phyloP scores from a whole-genome alignment of 1,140 invertebrate genomes.

The Cataglyphis hispanica region DNA sequence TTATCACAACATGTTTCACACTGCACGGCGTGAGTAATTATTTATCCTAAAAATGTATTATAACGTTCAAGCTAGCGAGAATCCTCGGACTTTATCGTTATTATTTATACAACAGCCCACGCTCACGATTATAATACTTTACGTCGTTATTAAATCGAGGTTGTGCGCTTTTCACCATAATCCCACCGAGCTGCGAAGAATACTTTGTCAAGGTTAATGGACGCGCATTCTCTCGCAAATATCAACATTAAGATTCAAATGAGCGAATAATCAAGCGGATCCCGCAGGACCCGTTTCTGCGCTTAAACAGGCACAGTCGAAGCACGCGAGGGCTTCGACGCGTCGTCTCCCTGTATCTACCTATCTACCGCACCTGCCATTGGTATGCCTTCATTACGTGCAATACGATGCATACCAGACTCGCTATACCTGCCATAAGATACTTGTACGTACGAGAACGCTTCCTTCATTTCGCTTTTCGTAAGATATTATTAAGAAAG shows the following conservation, averaged over 20 bases:
- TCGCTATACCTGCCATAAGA: slow-evolving; percentile 6
- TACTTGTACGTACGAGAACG: neutral
- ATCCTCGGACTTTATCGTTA: slow-evolving; percentile 8
- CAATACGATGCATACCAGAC: neutral
- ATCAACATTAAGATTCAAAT: slow-evolving; percentile 62
- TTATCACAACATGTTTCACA: neutral
- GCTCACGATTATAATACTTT: slow-evolving; percentile 37
- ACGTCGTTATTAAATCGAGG: slow-evolving; percentile 26
- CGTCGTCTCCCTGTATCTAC: slow-evolving; percentile 3
- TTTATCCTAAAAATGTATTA: slow-evolving; percentile 32
- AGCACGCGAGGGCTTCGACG: slow-evolving; percentile 15
- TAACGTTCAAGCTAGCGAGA: slow-evolving; percentile 22
- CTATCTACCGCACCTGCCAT: neutral
- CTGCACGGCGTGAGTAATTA: too few species aligned
- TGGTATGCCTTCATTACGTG: slow-evolving; percentile 34
- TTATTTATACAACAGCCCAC: slow-evolving; percentile 45
- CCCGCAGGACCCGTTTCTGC: slow-evolving; percentile 56
- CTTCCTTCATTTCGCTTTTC: neutral
- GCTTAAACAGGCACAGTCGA: neutral
- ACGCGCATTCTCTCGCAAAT: slow-evolving; percentile 52
- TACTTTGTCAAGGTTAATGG: slow-evolving; percentile 51
- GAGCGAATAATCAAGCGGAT: slow-evolving; percentile 52
- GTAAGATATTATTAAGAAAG: neutral
- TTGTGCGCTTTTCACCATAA: neutral
- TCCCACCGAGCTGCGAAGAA: slow-evolving; percentile 27